A percentile compares a stretch with the other conserved stretches of the same genome.
These are phyloP conservation scores for Leptothorax acervorum DNA, from an alignment of 2,888 invertebrate genomes.

Conservation along the genomic window DNA sequence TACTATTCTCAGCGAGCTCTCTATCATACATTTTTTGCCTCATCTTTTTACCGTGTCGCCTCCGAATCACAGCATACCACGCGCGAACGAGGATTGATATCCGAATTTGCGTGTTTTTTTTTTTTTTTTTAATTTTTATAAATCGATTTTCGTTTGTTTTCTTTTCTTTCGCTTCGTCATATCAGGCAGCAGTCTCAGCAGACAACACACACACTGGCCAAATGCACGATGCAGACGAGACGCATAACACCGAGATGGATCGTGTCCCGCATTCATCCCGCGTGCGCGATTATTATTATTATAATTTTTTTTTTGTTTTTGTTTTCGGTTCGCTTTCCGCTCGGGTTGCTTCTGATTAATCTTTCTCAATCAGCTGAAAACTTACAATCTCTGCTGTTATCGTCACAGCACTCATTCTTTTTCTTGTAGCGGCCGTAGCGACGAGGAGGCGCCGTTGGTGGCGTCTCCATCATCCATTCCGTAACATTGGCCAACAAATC, in stretches of 20 bases:
- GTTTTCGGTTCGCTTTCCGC: conserved; percentile 61
- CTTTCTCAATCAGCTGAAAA: conserved; percentile 76
- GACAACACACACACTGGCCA: conserved; percentile 80
- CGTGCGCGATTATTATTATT: conserved; percentile 66
- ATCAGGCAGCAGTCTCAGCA: conserved; percentile 82
- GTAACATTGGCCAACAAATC: conserved; percentile 83
- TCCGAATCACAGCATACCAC: conserved; percentile 47
- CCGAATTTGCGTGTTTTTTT: background rate
- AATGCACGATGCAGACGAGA: conserved; percentile 83
- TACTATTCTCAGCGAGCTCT: background rate
- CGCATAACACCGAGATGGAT: conserved; percentile 83
- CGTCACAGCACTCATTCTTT: conserved; percentile 85
- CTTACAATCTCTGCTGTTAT: conserved; percentile 85
- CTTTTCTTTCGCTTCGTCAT: conserved; percentile 7
- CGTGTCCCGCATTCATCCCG: conserved; percentile 82
- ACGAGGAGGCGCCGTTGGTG: conserved; percentile 80
- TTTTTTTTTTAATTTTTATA: background rate
- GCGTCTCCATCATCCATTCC: conserved; percentile 82
- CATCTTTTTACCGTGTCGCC: background rate
- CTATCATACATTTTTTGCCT: background rate
- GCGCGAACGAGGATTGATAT: background rate
- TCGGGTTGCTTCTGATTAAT: conserved; percentile 65
- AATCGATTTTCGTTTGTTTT: background rate
- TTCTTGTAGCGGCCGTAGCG: conserved; percentile 85
- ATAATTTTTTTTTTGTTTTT: conserved; percentile 19